Conservation (phyloP, 1,140 invertebrate species). For the Nixonia krombeini region DNA sequence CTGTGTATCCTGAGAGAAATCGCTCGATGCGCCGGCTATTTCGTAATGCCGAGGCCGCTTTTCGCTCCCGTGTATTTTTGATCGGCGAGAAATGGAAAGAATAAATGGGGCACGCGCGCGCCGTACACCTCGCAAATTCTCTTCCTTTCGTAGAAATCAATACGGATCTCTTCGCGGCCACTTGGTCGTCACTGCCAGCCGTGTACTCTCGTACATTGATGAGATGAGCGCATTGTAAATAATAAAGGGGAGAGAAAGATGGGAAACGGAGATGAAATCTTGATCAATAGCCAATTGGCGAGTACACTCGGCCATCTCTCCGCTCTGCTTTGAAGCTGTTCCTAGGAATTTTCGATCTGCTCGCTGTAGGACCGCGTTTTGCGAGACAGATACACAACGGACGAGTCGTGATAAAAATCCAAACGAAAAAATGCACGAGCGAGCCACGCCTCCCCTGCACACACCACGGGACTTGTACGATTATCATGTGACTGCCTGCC, state of each 20-base stretch:
- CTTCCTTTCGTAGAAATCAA: constrained; percentile 19
- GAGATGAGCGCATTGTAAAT: not conserved
- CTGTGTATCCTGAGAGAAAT: constrained; percentile 6
- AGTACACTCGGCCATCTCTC: not conserved
- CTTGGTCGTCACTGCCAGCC: not conserved
- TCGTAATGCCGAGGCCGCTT: constrained; percentile 21
- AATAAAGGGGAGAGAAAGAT: not conserved
- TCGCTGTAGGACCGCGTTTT: no score
- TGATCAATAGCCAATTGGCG: constrained; percentile 5
- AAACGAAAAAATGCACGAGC: no score
- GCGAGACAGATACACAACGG: no score
- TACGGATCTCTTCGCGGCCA: constrained; percentile 19
- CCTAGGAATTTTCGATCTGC: not conserved
- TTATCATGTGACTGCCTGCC: constrained; percentile 36
- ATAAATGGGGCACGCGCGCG: constrained; percentile 16
- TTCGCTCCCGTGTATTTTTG: constrained; percentile 34
- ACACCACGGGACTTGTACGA: constrained; percentile 28
- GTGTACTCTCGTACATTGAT: not conserved
- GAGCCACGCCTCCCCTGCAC: constrained; percentile 30
- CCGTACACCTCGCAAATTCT: constrained; percentile 5
- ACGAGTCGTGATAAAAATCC: no score
- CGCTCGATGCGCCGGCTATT: constrained; percentile 6
- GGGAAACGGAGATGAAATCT: not conserved
- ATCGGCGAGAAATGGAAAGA: constrained; percentile 14
- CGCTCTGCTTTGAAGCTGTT: not conserved